These are phyloP conservation scores for Agonopterix arenella DNA, from an alignment of 2,888 invertebrate species.

Conservation along the genomic window DNA sequence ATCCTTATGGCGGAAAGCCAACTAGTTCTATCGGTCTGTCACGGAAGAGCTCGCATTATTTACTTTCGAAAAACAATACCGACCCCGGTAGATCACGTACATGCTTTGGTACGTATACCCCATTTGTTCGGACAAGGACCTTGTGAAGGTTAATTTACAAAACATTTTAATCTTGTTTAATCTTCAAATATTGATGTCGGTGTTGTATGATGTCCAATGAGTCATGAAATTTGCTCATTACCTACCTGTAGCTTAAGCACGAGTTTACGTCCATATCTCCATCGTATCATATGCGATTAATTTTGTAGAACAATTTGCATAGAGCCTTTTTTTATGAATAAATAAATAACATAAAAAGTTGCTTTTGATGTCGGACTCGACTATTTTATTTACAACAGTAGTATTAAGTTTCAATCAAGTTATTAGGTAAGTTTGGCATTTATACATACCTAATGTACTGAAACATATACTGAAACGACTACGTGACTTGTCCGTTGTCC, in stretches of 20 bases:
- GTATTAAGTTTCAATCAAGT: no score
- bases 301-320: no score
- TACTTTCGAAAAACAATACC: constrained; percentile 41
- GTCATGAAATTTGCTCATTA: constrained; percentile 37
- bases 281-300: no score
- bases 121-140: constrained; percentile 37
- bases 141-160: constrained; percentile 45
- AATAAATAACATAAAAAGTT: no score
- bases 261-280: no score
- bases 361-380: no score
- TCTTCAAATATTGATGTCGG: constrained; percentile 34
- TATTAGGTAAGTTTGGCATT: no score
- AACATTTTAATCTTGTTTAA: constrained; percentile 38
- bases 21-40: constrained; percentile 15
- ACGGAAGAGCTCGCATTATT: constrained; percentile 36
- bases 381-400: no score
- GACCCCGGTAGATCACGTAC: constrained; percentile 37
- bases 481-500: no score
- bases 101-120: constrained; percentile 19
- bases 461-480: no score
- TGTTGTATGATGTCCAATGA: constrained; percentile 22
- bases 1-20: constrained; percentile 33
- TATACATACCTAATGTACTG: no score
- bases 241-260: constrained; percentile 8
- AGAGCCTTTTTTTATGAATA: no score